Base-by-base conservation (phyloP, 1,140 invertebrate species). In the Notospermus geniculatus region DNA sequence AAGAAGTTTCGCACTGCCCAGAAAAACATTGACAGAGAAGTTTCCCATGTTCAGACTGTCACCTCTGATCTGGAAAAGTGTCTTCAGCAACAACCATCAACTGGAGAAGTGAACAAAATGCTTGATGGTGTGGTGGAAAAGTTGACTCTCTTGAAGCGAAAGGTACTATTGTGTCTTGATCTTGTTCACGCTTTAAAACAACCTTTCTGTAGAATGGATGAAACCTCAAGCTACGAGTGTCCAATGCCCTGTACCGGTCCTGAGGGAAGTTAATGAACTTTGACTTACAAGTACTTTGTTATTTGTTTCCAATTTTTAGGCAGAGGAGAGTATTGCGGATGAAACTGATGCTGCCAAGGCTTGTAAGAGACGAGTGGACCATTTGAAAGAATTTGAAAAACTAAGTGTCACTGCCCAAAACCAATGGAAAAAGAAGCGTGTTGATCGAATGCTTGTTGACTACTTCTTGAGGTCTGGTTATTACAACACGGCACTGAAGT, bases 1-100 rank as follows among this genome's bases (percentile, higher is more conserved):
- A 98, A 98, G 81, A 94, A 93, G 73, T 99, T 98, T 80, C 88
- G 97, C 41, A 87, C 90, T 53, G 91, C 94, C 4, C 96, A 98
- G 79, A 96, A 97, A 72, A 88, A 89, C 11, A 83, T 98, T 54
- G 95, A 98, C 75, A 84, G 94, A 58, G 95, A 98, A 81, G 91
- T 93, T 0, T 89, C 93, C 1, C 91, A 95, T 77, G 88, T 97
- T 15, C 89, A 90, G 69, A 86, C 86, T 64, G 86, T 88, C 15
- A 88, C 89, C 0, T 84, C 82, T 64, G 93, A 97, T 67, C 80
- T 97, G n/a, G 92, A 94, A 73, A 88, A 89, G 75, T 85, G 86
- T 45, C 82, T 91, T 19, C 80, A 83, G 19, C 45, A 68, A 30
- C 66, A 73, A 2, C 53, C 65, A 19, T 71, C 74, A 1, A 80